phyloP scores from a whole-genome alignment of 1,140 invertebrate species.

The Danaus plexippus region DNA sequence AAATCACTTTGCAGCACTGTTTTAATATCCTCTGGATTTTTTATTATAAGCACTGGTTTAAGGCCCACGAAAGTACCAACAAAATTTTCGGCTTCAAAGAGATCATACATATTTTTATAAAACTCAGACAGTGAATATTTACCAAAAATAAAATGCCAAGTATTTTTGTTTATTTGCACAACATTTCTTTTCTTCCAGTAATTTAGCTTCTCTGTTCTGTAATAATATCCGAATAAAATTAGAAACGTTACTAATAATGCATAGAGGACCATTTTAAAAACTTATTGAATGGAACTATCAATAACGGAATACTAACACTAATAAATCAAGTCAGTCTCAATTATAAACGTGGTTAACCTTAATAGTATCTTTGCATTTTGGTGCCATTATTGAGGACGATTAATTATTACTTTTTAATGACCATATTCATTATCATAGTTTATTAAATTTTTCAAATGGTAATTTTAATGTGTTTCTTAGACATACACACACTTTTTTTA shows the following conservation, averaged over 20 bases:
- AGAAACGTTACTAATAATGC: background rate
- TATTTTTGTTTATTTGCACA: constrained; percentile 8
- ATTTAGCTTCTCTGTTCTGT: constrained; percentile 1
- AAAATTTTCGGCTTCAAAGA: constrained; percentile 3
- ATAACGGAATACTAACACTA: too few species aligned
- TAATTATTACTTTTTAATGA: too few species aligned
- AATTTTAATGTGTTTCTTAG: too few species aligned
- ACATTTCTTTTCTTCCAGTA: constrained; percentile 10
- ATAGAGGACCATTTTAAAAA: constrained; percentile 3
- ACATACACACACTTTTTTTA: too few species aligned
- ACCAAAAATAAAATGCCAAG: constrained; percentile 10
- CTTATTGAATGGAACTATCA: background rate
- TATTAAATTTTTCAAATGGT: too few species aligned
- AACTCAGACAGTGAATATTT: constrained; percentile 10
- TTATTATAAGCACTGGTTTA: constrained; percentile 30
- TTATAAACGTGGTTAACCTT: too few species aligned
- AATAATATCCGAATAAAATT: constrained; percentile 1
- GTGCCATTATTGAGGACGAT: too few species aligned
- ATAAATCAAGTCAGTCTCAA: too few species aligned
- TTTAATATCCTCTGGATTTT: constrained; percentile 69
- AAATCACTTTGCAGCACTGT: constrained; percentile 69
- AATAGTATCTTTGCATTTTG: too few species aligned
- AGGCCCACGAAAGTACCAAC: constrained; percentile 16
- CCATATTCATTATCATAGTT: too few species aligned
- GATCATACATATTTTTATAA: constrained; percentile 11